phyloP scores from a whole-genome alignment of 2,888 invertebrate species.

The Craniophora ligustri region DNA sequence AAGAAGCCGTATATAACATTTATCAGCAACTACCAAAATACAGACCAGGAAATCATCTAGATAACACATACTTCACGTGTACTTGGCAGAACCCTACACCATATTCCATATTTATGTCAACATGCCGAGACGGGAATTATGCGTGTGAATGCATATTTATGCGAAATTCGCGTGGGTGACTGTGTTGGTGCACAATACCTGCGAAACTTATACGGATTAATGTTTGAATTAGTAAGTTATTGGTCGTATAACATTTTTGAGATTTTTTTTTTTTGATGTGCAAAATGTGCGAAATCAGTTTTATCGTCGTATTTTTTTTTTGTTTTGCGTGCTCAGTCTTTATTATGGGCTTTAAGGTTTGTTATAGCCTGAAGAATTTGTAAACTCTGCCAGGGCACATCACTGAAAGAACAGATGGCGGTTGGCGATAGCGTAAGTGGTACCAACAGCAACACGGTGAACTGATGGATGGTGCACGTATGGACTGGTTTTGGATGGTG shows the following conservation, averaged over 20 bases:
- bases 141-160: slow-evolving; percentile 78
- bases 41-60: slow-evolving; percentile 8
- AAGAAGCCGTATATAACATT: neutral
- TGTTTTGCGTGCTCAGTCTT: neutral
- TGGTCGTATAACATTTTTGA: slow-evolving; percentile 33
- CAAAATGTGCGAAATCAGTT: slow-evolving; percentile 41
- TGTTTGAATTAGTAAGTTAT: slow-evolving; percentile 51
- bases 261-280: slow-evolving; percentile 20
- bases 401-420: too few relatives aligned
- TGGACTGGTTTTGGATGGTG: too few relatives aligned
- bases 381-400: too few relatives aligned
- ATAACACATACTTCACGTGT: neutral
- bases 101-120: slow-evolving; percentile 66
- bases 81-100: slow-evolving; percentile 53
- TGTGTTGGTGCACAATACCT: slow-evolving; percentile 37
- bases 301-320: slow-evolving; percentile 17
- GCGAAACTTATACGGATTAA: slow-evolving; percentile 50
- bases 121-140: slow-evolving; percentile 65
- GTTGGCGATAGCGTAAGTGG: too few relatives aligned
- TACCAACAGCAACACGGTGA: too few relatives aligned
- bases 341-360: neutral
- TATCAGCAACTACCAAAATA: slow-evolving; percentile 1
- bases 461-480: too few relatives aligned
- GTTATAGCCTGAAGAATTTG: too few relatives aligned
- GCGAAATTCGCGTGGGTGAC: slow-evolving; percentile 60